Base-by-base conservation (phyloP, 2,888 invertebrate genomes). In the Drosophila anomalipes region DNA sequence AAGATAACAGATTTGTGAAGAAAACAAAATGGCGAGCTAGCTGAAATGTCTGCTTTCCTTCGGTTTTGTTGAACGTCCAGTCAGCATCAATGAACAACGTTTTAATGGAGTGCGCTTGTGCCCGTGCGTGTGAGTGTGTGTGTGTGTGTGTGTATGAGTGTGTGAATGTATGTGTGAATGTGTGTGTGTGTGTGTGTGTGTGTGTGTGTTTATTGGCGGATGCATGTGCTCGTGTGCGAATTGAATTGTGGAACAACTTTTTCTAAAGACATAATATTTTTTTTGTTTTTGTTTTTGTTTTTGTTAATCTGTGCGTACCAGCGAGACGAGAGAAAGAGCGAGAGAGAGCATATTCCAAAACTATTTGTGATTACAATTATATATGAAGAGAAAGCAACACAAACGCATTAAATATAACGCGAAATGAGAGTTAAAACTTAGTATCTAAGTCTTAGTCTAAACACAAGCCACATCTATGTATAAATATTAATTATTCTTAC, bases 311-410 rank as follows among this genome's bases (percentile, higher is more conserved):
- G 61, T 54, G 62, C 32, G 54, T 28, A 30, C 41, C 49, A 59
- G 59, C 35, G 47, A 35, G 33, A 53, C 19, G 66, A 64, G 44
- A 32, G 57, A 49, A 52, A 60, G 56, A 62, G 54, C 67, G 53
- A 58, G 53, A 26, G 67, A 85, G 84, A 86, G 86, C 80, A 88
- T 86, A 91, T 88, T 83, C 87, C 89, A 90, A 86, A 82, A 87
- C 86, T 85, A 87, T 82, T 89, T 89, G 88, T 88, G 90, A 88
- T 89, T 89, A 91, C 79, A 77, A 86, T 87, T 80, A 81, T 84
- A 83, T 76, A 75, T 74, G 77, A 82, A 87, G 61, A 76, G 61
- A 70, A 78, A 76, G 68, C 70, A 83, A 86, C 74, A 88, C 85
- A 83, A 81, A 74, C 72, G 79, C 79, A 81, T 84, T 82, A 81